Base-by-base conservation (phyloP, 2,888 invertebrate species). In the Seira ritae region DNA sequence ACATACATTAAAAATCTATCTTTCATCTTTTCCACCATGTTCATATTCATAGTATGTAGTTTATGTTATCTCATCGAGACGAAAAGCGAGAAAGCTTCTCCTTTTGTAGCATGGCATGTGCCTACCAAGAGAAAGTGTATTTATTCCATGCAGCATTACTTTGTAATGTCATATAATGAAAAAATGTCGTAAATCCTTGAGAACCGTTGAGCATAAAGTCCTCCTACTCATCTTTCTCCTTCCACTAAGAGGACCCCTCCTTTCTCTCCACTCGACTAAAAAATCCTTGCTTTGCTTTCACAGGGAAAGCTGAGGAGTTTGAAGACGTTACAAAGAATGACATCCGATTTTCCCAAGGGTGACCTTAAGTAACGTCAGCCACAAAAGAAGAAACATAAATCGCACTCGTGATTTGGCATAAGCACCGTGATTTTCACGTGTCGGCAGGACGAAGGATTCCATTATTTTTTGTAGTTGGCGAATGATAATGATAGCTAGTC, bases 341-440 rank as follows among this genome's bases (percentile, higher is more conserved):
- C 73, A 74, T 8, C 15, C 10, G 24, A 74, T 66, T 74, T 12
- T 42, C 74, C 74, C 74, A 20, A 17, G 74, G 67, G 74, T 74
- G 66, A 66, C 66, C 66, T 74, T 74, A 55, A 62, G 22, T 60
- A 20, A 65, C 65, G 66, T 74, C 73, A 74, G 22, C 73, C 15
- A 0, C 8, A 19, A 62, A 73, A n/a, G 42, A 12, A 31, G 31
- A 42, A 42, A n/a, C 17, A 67, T 74, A 74, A 74, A 74, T 74
- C 23, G 66, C 20, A n/a, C 23, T 20, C 65, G 20, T 37, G n/a
- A n/a, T n/a, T n/a, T n/a, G 42, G 42, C 42, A 4, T 42, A 12
- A 42, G 42, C 6, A 42, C 42, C n/a, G n/a, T n/a, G n/a, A n/a
- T 42, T 42, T 42, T 42, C 42, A 42, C 12, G 42, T 42, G 42